Evolutionary conservation across 2,797 vertebrate genomes (phyloP).

Genomic region (Halcyon chelicuti): DNA sequence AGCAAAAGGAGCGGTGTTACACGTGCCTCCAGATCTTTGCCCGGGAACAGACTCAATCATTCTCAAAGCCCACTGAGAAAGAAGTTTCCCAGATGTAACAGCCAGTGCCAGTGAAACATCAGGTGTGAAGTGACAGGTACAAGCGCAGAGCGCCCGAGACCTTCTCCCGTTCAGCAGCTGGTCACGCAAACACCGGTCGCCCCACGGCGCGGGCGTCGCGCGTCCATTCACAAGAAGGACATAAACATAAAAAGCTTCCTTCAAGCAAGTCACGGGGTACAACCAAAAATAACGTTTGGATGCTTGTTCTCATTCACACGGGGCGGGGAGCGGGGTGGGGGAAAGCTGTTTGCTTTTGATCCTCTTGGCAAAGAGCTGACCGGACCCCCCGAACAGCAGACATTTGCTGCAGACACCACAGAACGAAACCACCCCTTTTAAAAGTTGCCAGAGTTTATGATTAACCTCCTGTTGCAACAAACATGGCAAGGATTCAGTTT

Average conservation of each 20-base stretch:
- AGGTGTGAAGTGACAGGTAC: not conserved
- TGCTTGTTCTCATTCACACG: not conserved
- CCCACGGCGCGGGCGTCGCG: not conserved
- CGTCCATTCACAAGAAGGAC: not conserved
- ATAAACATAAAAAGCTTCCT: not conserved
- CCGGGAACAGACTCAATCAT: not conserved
- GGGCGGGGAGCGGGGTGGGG: no score
- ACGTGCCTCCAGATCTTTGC: not conserved
- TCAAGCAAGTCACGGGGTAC: not conserved
- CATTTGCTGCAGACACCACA: not conserved
- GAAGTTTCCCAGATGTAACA: not conserved
- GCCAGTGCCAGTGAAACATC: rapidly evolving
- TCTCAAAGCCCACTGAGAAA: not conserved
- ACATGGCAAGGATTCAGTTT: conserved; percentile 50
- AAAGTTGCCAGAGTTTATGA: conserved; percentile 42
- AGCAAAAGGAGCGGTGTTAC: not conserved
- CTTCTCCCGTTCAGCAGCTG: not conserved
- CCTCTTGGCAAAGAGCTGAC: not conserved
- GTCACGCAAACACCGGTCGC: not conserved
- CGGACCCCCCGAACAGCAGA: not conserved
- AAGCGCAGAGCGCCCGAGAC: not conserved
- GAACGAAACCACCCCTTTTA: not conserved
- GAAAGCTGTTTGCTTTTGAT: not conserved
- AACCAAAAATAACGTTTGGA: not conserved
- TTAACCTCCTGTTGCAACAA: conserved; percentile 57